Base-by-base conservation (phyloP, 2,888 invertebrate genomes). In the Netelia fuscicornis region DNA sequence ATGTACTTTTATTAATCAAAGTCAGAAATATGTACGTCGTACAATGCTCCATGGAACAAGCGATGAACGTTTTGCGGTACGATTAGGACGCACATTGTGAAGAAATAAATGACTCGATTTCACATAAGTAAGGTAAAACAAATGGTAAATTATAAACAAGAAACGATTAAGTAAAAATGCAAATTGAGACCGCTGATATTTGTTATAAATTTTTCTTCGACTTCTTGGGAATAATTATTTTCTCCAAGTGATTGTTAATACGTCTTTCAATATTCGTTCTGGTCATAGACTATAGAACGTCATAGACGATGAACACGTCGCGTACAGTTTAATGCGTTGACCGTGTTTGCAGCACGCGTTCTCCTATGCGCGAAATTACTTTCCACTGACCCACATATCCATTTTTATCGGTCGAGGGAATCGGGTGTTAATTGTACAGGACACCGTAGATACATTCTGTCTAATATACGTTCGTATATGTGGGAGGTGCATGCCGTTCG, bases 381-480 rank as follows among this genome's bases (percentile, higher is more conserved):
- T 85, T 85, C 81, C 81, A 85, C 79, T 85, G 85, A 85, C 85
- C 85, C 78, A 85, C 81, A 85, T 85, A 75, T 82, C 78, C 78
- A 75, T 85, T 81, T 82, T 58, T 56, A 81, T 82, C 81, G 81
- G 11, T 70, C 60, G 79, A 64, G 54, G 68, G 37, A 85, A 77
- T 68, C 56, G 60, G 37, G 78, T 48, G 67, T 85, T 82, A 82
- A 84, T 81, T 81, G 72, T 78, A 77, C 62, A 25, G 68, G 84
- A 81, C 81, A 81, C 60, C 67, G 20, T 17, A 42, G 25, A 37
- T 11, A 13, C 11, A 2, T 20, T 17, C 25, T 54, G 60, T 48
- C 1, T 54, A 23, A 54, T 54, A 56, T 8, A 13, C 30, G 62
- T 23, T 23, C 56, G 58, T 13, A 67, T 70, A 56, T 30, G 13